Base-by-base conservation (phyloP, 2,888 invertebrate genomes). In the Tenodera sinensis region DNA sequence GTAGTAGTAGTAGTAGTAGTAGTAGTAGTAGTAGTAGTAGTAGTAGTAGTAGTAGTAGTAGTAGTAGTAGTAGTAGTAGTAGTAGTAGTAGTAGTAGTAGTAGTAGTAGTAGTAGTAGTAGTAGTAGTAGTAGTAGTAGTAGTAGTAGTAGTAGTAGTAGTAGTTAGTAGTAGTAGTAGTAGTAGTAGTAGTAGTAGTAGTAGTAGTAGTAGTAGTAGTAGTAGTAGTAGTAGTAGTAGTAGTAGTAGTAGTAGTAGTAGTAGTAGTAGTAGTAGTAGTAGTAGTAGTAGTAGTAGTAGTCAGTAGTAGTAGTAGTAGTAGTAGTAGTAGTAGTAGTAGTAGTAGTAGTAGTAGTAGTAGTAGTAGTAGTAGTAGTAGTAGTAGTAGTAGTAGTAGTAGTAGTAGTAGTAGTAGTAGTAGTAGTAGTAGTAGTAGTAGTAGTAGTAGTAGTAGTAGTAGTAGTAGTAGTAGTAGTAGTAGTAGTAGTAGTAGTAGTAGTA, bases 251-350 rank as follows among this genome's bases (percentile, higher is more conserved):
- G 89, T 89, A 89, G 89, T 89, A 89, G 89, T 89, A 84, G 89
- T 89, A 89, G 89, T 89, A 90, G 89, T 89, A 89, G 89, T 90
- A 90, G 89, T 89, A 89, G 89, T n/a, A n/a, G n/a, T n/a, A n/a
- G n/a, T n/a, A n/a, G n/a, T n/a, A n/a, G n/a, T n/a, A n/a, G n/a
- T n/a, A n/a, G n/a, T n/a, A n/a, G n/a, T n/a, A n/a, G n/a, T n/a
- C n/a, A n/a, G n/a, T n/a, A n/a, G n/a, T n/a, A n/a, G n/a, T n/a
- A n/a, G n/a, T n/a, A n/a, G n/a, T n/a, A n/a, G n/a, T n/a, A n/a
- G n/a, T n/a, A n/a, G n/a, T n/a, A n/a, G n/a, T n/a, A n/a, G n/a
- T n/a, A n/a, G n/a, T n/a, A n/a, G n/a, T n/a, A n/a, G n/a, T 90
- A 89, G 89, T 83, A 89, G 89, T 89, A 89, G 89, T 89, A 90